These are phyloP conservation scores for Argya squamiceps DNA, from an alignment of 2,797 vertebrate species.

Conservation along the genomic window DNA sequence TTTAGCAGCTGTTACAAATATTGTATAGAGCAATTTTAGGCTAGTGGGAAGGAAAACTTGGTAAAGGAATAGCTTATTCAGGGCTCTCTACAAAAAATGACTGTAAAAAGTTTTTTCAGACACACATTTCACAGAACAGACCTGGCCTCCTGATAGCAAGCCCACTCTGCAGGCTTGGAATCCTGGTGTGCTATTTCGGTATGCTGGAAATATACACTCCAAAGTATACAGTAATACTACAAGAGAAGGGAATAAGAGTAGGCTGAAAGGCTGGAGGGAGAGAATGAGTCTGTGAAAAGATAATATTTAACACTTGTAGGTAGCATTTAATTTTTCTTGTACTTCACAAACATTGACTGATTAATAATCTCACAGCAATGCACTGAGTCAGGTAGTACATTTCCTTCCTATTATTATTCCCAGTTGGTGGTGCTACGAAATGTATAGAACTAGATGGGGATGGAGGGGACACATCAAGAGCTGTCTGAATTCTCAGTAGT, in stretches of 20 bases:
- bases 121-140: neutral
- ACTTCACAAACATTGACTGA: conserved; percentile 49
- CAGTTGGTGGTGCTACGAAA: neutral
- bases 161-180: neutral
- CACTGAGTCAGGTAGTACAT: conserved; percentile 25
- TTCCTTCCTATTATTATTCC: conserved; percentile 53
- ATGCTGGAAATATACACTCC: neutral
- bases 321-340: conserved; percentile 35
- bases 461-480: conserved; percentile 16
- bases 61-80: neutral
- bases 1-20: conserved; percentile 3
- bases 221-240: neutral
- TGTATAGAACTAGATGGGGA: conserved; percentile 7
- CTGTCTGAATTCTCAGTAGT: conserved; percentile 55
- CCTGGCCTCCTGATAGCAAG: neutral
- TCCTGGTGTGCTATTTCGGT: neutral
- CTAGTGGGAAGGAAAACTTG: neutral
- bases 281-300: conserved; percentile 17
- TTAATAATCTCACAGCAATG: conserved; percentile 51
- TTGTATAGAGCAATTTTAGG: conserved; percentile 10
- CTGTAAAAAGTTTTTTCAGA: neutral
- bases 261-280: neutral
- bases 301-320: conserved; percentile 35
- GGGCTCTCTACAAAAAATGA: neutral
- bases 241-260: neutral